phyloP scores from a whole-genome alignment of 2,888 invertebrate genomes.

The Desoria tigrina region DNA sequence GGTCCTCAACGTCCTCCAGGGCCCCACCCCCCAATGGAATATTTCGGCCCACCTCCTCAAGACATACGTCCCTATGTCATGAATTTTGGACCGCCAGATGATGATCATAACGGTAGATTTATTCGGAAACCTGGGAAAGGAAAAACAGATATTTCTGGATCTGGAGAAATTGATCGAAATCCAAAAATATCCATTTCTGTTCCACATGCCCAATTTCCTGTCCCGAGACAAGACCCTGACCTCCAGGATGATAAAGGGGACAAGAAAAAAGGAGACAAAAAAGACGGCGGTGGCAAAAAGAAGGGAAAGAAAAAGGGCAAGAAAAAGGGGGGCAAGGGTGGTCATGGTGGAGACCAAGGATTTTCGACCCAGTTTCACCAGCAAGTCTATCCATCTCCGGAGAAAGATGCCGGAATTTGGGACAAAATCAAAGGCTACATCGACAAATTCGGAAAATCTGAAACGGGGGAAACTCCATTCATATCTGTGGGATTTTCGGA shows the following conservation, averaged over 20 bases:
- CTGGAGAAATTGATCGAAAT: neutral
- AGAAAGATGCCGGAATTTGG: conserved; percentile 1
- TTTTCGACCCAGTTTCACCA: conserved; percentile 14
- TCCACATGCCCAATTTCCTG: no score
- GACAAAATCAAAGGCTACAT: conserved; percentile 12
- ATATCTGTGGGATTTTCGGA: conserved; percentile 5
- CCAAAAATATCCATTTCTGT: neutral
- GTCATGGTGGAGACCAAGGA: conserved; percentile 2
- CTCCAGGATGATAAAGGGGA: conserved; percentile 10
- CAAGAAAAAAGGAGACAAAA: conserved; percentile 28
- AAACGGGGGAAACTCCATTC: conserved; percentile 1
- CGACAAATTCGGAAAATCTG: neutral
- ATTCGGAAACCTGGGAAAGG: no score
- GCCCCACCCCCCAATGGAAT: neutral
- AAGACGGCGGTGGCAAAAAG: conserved; percentile 29
- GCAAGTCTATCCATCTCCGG: neutral
- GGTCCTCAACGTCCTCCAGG: neutral
- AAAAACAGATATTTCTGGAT: no score
- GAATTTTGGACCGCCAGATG: no score
- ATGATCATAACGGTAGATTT: no score
- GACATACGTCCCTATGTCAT: no score
- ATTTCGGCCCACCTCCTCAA: neutral
- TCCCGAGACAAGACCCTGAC: neutral
- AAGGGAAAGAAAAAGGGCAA: conserved; percentile 25
- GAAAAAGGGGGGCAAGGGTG: conserved; percentile 16